Base-by-base conservation (phyloP, 2,797 vertebrate species). In the Enteromius treurensis region DNA sequence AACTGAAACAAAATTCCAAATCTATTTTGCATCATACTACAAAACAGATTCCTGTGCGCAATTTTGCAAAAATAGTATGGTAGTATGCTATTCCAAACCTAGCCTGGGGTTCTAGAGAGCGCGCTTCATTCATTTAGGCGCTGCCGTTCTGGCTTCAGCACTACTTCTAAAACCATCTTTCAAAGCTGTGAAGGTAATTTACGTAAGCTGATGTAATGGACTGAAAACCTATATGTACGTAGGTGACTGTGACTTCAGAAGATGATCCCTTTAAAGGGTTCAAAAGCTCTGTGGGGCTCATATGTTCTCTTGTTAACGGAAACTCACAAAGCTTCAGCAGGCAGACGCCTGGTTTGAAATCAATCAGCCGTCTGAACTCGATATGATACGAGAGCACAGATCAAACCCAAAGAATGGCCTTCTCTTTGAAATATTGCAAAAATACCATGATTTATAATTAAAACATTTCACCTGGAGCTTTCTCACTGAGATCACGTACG, bases 141-240 rank as follows among this genome's bases (percentile, higher is more conserved):
- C n/a, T 80, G 71, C 26, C 17, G 2, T 75, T 40, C 37, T 60
- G 75, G 77, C 26, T 78, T 49, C 42, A 78, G 60, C 23, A 40
- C 7, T 40, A 17, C 32, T 26, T 21, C 13, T 17, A 58, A 75
- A 76, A 53, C 49, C 55, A 62, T 58, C 67, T 69, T 45, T 71
- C 79, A 71, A 64, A 81, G 40, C 40, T 42, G 4, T 62, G 53
- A 65, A 75, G 58, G 49, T 65, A 23, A 82, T 82, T 82, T 77
- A 51, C 42, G 8, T 69, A 67, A 82, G 60, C 60, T 82, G 71
- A 64, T 82, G 69, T 75, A 82, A 81, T 32, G 79, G 40, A 60
- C 42, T 80, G 67, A 60, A 80, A 69, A 80, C 21, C 49, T 80
- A 55, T 69, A 55, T 51, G 29, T 67, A 34, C 1, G 26, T 65